These are phyloP conservation scores for Tribolium madens DNA, from an alignment of 1,140 invertebrate genomes.

Conservation along the genomic window DNA sequence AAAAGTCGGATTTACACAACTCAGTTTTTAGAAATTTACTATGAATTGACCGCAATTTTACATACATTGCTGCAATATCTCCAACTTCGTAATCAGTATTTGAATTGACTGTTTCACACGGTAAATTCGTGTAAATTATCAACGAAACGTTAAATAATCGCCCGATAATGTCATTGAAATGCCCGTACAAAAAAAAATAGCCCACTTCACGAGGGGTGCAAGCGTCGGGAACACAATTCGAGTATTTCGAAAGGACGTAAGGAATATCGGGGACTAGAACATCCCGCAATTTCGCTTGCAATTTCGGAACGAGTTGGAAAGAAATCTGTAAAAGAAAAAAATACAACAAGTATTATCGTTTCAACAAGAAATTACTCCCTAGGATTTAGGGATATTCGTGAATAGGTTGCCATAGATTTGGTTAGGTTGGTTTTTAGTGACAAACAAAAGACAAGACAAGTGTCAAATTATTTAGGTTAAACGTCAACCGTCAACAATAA, in stretches of 20 bases:
- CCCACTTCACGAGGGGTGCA: constrained; percentile 14
- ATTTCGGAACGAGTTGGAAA: background rate
- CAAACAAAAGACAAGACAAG: too few species aligned
- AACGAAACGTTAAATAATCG: background rate
- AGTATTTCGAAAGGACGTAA: background rate
- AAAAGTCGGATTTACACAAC: too few species aligned
- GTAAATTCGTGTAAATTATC: background rate
- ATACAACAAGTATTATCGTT: too few species aligned
- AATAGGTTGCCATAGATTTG: too few species aligned
- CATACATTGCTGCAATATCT: constrained; percentile 35
- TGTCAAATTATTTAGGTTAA: too few species aligned
- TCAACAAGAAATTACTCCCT: too few species aligned
- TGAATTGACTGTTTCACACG: background rate
- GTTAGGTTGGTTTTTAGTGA: too few species aligned
- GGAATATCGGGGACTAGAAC: background rate
- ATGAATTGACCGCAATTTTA: too few species aligned
- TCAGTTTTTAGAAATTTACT: too few species aligned
- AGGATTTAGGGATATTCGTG: too few species aligned
- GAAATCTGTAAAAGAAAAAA: constrained; percentile 13
- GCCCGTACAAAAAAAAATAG: background rate
- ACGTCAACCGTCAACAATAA: too few species aligned
- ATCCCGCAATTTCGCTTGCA: background rate
- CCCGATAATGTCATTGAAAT: background rate
- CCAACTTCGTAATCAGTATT: background rate
- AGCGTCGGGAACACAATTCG: background rate